Evolutionary conservation across 2,797 vertebrate genomes (phyloP), one percentile per base, ranked within the genome.

Genomic region (Pantherophis vulpinus): DNA sequence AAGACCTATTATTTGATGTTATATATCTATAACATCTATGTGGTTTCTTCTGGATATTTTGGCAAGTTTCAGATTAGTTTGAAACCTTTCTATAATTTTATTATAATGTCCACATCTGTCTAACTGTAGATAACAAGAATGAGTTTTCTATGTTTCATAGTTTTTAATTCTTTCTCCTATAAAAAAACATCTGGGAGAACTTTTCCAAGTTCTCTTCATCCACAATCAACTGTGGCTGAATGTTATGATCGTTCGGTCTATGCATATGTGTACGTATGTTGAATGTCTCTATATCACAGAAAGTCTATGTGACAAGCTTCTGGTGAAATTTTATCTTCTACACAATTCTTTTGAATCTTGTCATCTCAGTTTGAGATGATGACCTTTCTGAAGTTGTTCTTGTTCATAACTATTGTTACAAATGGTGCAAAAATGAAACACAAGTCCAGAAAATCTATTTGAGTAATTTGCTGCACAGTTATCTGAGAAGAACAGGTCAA

Each of bases 381-480:
- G 20, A 56, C 20, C 56, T 70, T 61, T 1, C 1, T 0, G 79
- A 89, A 29, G 86, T 32, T 0, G 0, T 32, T 91, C 54, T 9
- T 56, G 11, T 90, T 87, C 23, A 86, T 25, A 20, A 86, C 58
- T 42, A 54, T 32, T 83, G 89, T 37, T 88, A 88, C 1, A 55
- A 90, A 23, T 90, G 13, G 23, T 16, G 27, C 55, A 18, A 83
- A 8, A 32, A 29, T 63, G n/a, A 70, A 61, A 23, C 29, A 88
- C 60, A 87, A 9, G 0, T 59, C 89, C 37, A 27, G 1, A 59
- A 61, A 66, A 37, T 79, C 10, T 20, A 0, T 0, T 0, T 56
- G 60, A 0, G 18, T 86, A 54, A 92, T 88, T 74, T 91, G 18
- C 60, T 87, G 27, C 32, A 37, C 54, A 29, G 23, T 20, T 37